Conservation (phyloP, 2,888 invertebrate species). For the Podabrus alpinus region DNA sequence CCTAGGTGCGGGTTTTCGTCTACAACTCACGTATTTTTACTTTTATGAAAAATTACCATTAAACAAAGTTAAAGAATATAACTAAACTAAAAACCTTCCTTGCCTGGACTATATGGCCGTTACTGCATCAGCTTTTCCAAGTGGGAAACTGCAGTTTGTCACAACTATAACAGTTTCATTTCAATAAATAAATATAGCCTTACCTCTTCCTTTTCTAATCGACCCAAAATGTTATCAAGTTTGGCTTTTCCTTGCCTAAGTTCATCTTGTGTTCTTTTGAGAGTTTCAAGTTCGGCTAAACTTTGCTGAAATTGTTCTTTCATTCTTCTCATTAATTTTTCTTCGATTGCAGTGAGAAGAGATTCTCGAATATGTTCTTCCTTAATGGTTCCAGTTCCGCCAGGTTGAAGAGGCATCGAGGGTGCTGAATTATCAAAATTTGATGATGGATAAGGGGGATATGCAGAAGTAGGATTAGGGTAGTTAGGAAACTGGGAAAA, state of each 20-base stretch:
- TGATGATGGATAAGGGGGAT: slow-evolving; percentile 36
- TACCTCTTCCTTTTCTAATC: slow-evolving; percentile 75
- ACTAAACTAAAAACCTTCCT: no score
- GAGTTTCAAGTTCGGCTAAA: slow-evolving; percentile 88
- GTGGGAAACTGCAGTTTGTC: no score
- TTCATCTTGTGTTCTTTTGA: slow-evolving; percentile 85
- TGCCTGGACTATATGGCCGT: no score
- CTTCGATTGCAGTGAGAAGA: slow-evolving; percentile 91
- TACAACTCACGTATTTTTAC: no score
- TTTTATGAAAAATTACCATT: no score
- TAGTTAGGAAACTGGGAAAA: slow-evolving; percentile 59
- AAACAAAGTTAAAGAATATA: no score
- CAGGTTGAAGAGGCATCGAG: slow-evolving; percentile 49
- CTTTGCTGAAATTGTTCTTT: slow-evolving; percentile 89
- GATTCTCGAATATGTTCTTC: slow-evolving; percentile 95
- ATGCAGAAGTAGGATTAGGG: slow-evolving; percentile 54
- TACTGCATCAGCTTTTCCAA: no score
- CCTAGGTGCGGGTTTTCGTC: no score
- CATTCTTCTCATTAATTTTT: slow-evolving; percentile 85
- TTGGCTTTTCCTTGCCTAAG: slow-evolving; percentile 81
- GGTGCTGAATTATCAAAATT: slow-evolving; percentile 46
- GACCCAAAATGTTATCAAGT: slow-evolving; percentile 76
- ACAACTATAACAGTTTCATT: not conserved
- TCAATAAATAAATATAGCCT: not conserved
- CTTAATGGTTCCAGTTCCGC: slow-evolving; percentile 80